Evolutionary conservation across 2,797 vertebrate species (phyloP).

Genomic region (Danio albolineatus): DNA sequence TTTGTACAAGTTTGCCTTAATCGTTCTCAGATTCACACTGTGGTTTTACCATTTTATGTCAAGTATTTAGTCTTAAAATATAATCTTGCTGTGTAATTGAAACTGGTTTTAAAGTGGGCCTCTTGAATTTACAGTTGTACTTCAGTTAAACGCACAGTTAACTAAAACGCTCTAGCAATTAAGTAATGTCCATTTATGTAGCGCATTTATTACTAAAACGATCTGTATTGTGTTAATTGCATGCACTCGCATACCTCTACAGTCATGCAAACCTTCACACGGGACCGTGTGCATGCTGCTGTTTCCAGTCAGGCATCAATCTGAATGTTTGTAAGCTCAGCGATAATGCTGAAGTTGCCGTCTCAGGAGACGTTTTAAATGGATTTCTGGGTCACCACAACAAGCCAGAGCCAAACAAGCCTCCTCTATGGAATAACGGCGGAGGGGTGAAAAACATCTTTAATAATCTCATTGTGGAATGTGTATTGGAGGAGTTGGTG

Average conservation of each 20-base stretch:
- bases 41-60: not conserved
- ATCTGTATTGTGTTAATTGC: not conserved
- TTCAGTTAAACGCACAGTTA: too few relatives aligned
- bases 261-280: not conserved
- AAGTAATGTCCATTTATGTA: too few relatives aligned
- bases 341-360: conserved; percentile 56
- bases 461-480: conserved; percentile 61
- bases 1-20: conserved; percentile 12
- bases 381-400: conserved; percentile 70
- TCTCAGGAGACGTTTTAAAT: conserved; percentile 63
- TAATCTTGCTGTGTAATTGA: not conserved
- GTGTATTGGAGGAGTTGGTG: conserved; percentile 48
- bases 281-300: conserved; percentile 16
- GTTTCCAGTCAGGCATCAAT: conserved; percentile 60
- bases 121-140: too few relatives aligned
- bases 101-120: not conserved
- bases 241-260: not conserved
- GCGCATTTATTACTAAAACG: not conserved
- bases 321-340: conserved; percentile 60
- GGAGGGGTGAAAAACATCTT: conserved; percentile 60
- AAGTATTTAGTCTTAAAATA: not conserved
- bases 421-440: conserved; percentile 61
- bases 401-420: conserved; percentile 61
- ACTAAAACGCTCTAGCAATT: too few relatives aligned
- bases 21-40: not conserved